Evolutionary conservation across 2,888 invertebrate genomes (phyloP).

Genomic region (Omphaloscelis lunosa): DNA sequence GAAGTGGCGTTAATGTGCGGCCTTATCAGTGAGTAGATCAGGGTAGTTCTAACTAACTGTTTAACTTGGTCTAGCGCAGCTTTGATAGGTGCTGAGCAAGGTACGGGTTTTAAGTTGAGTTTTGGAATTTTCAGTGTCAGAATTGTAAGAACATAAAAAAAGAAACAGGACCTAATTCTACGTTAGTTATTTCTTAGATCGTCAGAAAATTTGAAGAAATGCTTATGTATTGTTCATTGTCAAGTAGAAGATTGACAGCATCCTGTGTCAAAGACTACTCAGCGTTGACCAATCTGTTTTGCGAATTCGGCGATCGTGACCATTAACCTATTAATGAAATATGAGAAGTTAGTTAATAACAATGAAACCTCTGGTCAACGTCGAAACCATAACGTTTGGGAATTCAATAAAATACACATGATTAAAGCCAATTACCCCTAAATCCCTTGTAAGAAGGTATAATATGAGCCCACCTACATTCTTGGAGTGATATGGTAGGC

Average conservation of each 20-base stretch:
- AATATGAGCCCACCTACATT: not conserved
- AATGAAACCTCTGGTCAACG: not conserved
- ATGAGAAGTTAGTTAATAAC: not conserved
- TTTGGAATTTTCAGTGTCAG: slow-evolving; percentile 2
- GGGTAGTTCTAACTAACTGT: slow-evolving; percentile 62
- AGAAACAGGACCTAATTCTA: not conserved
- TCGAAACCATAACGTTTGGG: not conserved
- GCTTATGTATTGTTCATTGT: not conserved
- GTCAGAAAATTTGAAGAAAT: not conserved
- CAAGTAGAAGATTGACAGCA: not conserved
- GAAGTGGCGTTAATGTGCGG: slow-evolving; percentile 66
- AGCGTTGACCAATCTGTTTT: not conserved
- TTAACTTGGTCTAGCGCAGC: slow-evolving; percentile 22
- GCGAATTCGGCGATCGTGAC: not conserved
- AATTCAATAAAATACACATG: not conserved
- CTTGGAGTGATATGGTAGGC: not conserved
- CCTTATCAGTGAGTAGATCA: slow-evolving; percentile 69
- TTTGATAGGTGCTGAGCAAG: not conserved
- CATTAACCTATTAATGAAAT: not conserved
- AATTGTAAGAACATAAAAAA: slow-evolving; percentile 8
- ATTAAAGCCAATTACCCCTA: not conserved
- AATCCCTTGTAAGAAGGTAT: not conserved
- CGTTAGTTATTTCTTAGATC: not conserved
- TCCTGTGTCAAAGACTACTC: not conserved
- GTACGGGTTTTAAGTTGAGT: not conserved